Evolutionary conservation across 2,888 invertebrate genomes (phyloP), one percentile per base, ranked within the genome.

Genomic region (Sycophila texana): DNA sequence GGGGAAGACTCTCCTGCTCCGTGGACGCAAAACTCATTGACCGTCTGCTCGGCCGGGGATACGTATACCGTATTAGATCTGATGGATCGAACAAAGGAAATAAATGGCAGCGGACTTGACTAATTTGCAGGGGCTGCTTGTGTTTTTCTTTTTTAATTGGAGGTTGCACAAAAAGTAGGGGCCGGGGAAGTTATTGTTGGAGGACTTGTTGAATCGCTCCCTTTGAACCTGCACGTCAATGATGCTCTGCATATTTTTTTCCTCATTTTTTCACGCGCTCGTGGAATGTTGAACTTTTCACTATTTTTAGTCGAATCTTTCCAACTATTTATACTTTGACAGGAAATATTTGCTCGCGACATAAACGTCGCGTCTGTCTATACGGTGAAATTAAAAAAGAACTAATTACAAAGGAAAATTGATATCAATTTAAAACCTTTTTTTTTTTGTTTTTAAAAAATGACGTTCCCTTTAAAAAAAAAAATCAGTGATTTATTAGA

Each of bases 1-100:
- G 72, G 84, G 79, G 85, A 76, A 49, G 91, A 88, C 16, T 16
- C 12, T 10, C 10, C 39, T 39, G 10, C 7, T 10, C 39, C 22
- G 91, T 39, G 39, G 39, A 39, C 39, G 39, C 91, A 86, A 92
- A 80, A 82, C 81, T 82, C 84, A 81, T 83, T 81, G 83, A 83
- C 83, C 82, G 81, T 81, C 80, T 78, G 82, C 71, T 81, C 67
- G 68, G 63, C 22, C 51, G 12, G 22, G 13, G 30, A 79, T 76
- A 63, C 39, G 61, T 66, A n/a, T 57, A 51, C 53, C 63, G 39
- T 61, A 39, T 39, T 65, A 12, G 71, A 71, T 71, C 68, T 70
- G 68, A 74, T 74, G 71, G 74, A 74, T 75, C 55, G 79, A 53
- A 75, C 79, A 74, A 79, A 79, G 74, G 57, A 65, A 66, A 65